Conservation (phyloP, 2,113 vertebrate genomes). For the Camelus dromedarius region DNA sequence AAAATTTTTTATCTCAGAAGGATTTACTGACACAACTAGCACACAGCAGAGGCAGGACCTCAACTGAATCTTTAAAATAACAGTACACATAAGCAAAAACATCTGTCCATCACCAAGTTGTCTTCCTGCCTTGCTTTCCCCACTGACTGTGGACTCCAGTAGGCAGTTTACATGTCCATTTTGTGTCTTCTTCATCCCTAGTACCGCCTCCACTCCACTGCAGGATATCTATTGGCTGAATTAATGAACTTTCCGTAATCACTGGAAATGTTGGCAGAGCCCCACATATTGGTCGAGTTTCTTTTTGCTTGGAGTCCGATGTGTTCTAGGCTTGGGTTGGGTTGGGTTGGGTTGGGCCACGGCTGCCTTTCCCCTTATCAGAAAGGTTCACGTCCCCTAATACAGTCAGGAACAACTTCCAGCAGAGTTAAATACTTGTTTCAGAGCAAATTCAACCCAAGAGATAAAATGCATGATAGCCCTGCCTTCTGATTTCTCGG, state of each 20-base stretch:
- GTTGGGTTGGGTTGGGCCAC: neutral
- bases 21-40: neutral
- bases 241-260: neutral
- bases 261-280: neutral
- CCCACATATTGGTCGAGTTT: neutral
- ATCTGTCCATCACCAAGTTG: fast-evolving
- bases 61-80: neutral
- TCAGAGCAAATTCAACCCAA: neutral
- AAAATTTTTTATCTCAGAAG: neutral
- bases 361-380: neutral
- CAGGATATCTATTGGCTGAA: neutral
- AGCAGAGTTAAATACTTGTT: neutral
- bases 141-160: neutral
- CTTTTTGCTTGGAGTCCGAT: neutral
- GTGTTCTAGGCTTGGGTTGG: neutral
- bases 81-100: neutral
- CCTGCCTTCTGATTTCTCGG: neutral
- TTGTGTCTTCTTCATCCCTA: neutral
- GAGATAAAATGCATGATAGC: neutral
- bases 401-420: neutral
- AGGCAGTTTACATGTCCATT: fast-evolving
- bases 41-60: too few species aligned
- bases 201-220: too few species aligned
- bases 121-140: neutral
- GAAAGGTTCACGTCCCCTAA: neutral